A percentile compares a stretch with the other conserved stretches of the same genome.
These are phyloP conservation scores for Papilio polyxenes DNA, from an alignment of 1,140 invertebrate genomes.

Conservation along the genomic window DNA sequence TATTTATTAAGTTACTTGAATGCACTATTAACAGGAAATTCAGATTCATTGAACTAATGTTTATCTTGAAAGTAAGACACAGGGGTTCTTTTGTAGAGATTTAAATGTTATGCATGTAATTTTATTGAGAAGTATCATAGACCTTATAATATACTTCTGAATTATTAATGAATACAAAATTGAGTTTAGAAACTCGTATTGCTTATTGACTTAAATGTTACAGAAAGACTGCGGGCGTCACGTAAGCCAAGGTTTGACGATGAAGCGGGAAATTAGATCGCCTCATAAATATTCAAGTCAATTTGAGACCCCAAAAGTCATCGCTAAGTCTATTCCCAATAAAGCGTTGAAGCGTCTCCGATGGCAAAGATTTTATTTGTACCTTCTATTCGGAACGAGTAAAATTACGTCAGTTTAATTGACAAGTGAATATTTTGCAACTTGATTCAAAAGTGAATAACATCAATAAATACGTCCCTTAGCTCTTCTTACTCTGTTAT, in stretches of 20 bases:
- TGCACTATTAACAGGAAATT: background rate
- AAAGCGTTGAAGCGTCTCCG: slow-evolving; percentile 63
- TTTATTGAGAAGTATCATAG: background rate
- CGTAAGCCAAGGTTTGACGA: slow-evolving; percentile 52
- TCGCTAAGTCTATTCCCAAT: slow-evolving; percentile 77
- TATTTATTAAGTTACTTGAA: background rate
- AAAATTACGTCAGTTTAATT: slow-evolving; percentile 47
- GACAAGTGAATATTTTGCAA: background rate
- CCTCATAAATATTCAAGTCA: slow-evolving; percentile 78
- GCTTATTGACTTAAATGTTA: slow-evolving; percentile 6
- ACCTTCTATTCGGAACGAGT: slow-evolving; percentile 38
- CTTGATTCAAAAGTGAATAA: background rate
- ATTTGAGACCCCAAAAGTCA: slow-evolving; percentile 72
- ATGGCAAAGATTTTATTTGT: slow-evolving; percentile 66
- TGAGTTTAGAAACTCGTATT: background rate
- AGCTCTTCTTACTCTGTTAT: background rate
- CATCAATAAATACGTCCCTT: background rate
- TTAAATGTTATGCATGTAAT: background rate
- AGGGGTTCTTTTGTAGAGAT: background rate
- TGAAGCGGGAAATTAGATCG: slow-evolving; percentile 57
- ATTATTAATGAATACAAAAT: slow-evolving; percentile 2
- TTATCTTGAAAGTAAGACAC: background rate
- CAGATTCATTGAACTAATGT: background rate
- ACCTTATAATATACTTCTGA: background rate
- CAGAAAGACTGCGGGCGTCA: slow-evolving; percentile 6